Evolutionary conservation across 2,888 invertebrate species (phyloP).

Genomic region (Lysandra bellargus): DNA sequence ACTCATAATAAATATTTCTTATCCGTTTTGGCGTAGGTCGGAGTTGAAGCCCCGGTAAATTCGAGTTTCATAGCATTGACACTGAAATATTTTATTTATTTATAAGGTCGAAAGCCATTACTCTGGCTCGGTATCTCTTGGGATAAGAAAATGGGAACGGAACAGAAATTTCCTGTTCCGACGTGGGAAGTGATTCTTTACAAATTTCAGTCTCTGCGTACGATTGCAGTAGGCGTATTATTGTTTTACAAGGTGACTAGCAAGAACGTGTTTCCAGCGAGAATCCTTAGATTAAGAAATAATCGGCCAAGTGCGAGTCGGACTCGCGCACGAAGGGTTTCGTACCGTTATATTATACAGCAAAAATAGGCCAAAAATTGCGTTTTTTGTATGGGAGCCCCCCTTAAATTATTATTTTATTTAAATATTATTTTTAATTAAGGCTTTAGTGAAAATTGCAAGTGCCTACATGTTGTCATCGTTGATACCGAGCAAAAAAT

Average conservation of each 20-base stretch:
- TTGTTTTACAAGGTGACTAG: background rate
- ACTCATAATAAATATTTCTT: background rate
- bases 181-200: background rate
- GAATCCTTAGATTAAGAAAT: background rate
- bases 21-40: background rate
- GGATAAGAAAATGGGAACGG: conserved; percentile 14
- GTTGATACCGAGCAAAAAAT: no score
- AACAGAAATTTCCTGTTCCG: background rate
- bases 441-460: no score
- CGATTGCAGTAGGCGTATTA: background rate
- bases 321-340: no score
- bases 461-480: no score
- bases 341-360: no score
- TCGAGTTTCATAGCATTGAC: conserved; percentile 6
- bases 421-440: no score
- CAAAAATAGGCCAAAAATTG: no score
- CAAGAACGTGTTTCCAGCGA: background rate
- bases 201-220: background rate
- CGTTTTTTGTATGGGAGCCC: no score
- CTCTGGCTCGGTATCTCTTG: background rate
- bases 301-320: no score
- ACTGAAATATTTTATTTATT: conserved; percentile 17
- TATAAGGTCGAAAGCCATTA: conserved; percentile 13
- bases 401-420: no score
- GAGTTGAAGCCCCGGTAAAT: background rate